Percentiles rank a stretch among this genome's conserved stretches.
These are phyloP conservation scores for Colistium nudipinnis DNA, from an alignment of 2,113 vertebrate genomes.

Conservation along the genomic window DNA sequence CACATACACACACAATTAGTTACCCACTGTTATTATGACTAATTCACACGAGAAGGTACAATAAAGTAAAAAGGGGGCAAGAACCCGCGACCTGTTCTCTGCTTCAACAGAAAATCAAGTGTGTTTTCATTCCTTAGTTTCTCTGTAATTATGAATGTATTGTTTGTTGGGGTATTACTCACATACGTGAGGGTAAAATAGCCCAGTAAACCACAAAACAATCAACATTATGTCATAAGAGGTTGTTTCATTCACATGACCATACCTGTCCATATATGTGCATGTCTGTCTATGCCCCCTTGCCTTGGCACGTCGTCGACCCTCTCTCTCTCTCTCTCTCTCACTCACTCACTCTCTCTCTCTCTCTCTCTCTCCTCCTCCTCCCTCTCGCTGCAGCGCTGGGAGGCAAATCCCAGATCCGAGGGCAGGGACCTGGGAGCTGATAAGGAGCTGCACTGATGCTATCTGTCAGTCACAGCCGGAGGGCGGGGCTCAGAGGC, in stretches of 20 bases:
- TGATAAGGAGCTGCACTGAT: slow-evolving; percentile 81
- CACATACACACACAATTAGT: slow-evolving; percentile 22
- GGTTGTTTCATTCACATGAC: slow-evolving; percentile 2
- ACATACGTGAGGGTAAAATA: neutral
- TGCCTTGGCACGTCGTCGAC: slow-evolving; percentile 48
- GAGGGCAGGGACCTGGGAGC: slow-evolving; percentile 57
- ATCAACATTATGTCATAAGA: neutral
- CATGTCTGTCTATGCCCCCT: slow-evolving; percentile 39
- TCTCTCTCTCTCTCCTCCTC: neutral
- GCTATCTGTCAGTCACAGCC: slow-evolving; percentile 81
- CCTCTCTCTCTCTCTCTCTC: neutral
- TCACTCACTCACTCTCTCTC: neutral
- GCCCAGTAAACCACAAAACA: slow-evolving; percentile 1
- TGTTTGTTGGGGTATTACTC: neutral
- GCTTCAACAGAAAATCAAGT: slow-evolving; percentile 5
- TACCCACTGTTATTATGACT: slow-evolving; percentile 52
- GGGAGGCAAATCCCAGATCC: slow-evolving; percentile 64
- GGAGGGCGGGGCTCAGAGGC: slow-evolving; percentile 68
- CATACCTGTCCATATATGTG: slow-evolving; percentile 46
- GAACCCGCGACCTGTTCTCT: slow-evolving; percentile 6
- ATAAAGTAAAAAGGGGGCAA: slow-evolving; percentile 34
- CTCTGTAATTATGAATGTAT: neutral
- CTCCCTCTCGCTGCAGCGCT: slow-evolving; percentile 25
- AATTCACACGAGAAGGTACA: slow-evolving; percentile 47
- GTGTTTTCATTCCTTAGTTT: neutral